A percentile compares a stretch with the other conserved stretches of the same genome.
Evolutionary conservation across 92 coral and sea anemone species (phyloP).

Genomic region (Heteractis magnifica): DNA sequence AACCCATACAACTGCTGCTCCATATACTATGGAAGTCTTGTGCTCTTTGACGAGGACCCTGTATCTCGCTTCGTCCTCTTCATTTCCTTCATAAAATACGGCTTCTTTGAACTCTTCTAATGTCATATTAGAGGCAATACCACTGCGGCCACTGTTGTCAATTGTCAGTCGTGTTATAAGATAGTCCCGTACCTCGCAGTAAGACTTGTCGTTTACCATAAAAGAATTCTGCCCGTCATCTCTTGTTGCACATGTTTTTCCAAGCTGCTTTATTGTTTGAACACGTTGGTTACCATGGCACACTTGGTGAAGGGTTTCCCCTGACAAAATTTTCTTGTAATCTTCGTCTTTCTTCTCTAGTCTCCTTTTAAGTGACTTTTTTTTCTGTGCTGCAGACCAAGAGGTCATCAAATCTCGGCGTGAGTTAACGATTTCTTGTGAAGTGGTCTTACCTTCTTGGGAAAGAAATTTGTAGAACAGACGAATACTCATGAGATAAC

Average conservation of each 20-base stretch:
- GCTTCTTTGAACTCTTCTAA: constrained; percentile 48
- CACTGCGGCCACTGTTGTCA: constrained; percentile 57
- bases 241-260: not conserved
- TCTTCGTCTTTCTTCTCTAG: constrained; percentile 32
- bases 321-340: constrained; percentile 40
- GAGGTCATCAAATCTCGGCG: constrained; percentile 20
- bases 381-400: constrained; percentile 30
- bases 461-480: constrained; percentile 38
- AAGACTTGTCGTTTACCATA: constrained; percentile 30
- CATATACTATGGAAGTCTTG: constrained; percentile 44
- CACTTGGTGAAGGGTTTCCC: constrained; percentile 41
- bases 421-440: not conserved
- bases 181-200: constrained; percentile 48
- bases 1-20: constrained; percentile 50
- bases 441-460: not conserved
- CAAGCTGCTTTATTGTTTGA: constrained; percentile 53
- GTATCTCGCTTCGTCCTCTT: constrained; percentile 51
- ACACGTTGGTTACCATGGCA: constrained; percentile 47
- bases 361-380: constrained; percentile 9
- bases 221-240: constrained; percentile 9
- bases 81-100: constrained; percentile 35
- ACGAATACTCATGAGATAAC: constrained; percentile 47
- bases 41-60: constrained; percentile 46
- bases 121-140: constrained; percentile 48
- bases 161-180: constrained; percentile 46